Base-by-base conservation (phyloP, 2,888 invertebrate species). In the Hirtodrosophila duncani region DNA sequence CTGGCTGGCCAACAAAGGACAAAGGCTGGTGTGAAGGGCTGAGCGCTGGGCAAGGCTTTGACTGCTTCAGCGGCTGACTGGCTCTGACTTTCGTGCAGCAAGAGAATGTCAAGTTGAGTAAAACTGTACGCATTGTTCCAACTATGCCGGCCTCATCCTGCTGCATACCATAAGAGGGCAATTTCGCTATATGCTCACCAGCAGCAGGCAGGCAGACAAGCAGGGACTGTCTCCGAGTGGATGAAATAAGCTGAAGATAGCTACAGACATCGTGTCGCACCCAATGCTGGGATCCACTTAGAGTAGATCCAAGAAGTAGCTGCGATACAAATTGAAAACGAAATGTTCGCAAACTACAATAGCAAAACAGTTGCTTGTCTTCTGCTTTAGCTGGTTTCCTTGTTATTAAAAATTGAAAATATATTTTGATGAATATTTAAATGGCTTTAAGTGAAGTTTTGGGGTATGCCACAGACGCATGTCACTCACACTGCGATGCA, bases 321-420 rank as follows among this genome's bases (percentile, higher is more conserved):
- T 37, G 48, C 45, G 58, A 71, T 55, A 61, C 56, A 71, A 75
- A 71, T 65, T 71, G 68, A 67, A 71, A 75, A 71, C 42, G 75
- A 75, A 62, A 63, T 67, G 33, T 36, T n/a, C 33, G 36, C 36
- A 43, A 41, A 46, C 53, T 45, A 55, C 39, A 55, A 34, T 34
- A 31, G 30, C 38, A 36, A 57, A 27, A 36, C 21, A 38, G 55
- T 55, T 42, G 46, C 50, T 36, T 16, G 18, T 26, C 41, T 65
- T 58, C 33, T 68, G n/a, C 27, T 48, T 45, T 29, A 14, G 26
- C 13, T 33, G 21, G 18, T 8, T 7, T 13, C 14, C 14, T 34
- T 7, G 20, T n/a, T 33, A 34, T n/a, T n/a, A n/a, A n/a, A n/a
- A n/a, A n/a, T n/a, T n/a, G n/a, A n/a, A n/a, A n/a, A n/a, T 43